Evolutionary conservation across 1,140 invertebrate genomes (phyloP), one percentile per base, ranked within the genome.

Genomic region (Parapsyche elsis): DNA sequence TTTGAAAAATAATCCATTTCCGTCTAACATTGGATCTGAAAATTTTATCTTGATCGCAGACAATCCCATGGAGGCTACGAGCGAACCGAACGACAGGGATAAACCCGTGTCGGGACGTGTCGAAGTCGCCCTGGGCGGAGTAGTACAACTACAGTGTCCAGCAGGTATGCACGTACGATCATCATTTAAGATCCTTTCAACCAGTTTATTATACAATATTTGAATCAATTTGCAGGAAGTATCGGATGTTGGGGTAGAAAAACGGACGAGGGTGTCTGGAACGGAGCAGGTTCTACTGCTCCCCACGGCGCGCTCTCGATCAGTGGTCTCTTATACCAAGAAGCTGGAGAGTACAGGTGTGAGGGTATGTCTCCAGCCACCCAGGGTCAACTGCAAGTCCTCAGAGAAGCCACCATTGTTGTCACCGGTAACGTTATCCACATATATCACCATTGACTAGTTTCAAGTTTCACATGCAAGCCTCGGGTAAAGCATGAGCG

Each of bases 141-240:
- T 93, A 16, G 93, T 95, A 9, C 93, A 93, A 64, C 88, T 95
- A 12, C 92, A 94, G 84, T 95, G 94, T 88, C 93, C 93, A 67
- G 92, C 90, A 84, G 91, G 91, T 88, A 88, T 87, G 78, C 83
- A 80, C 16, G n/a, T 21, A 45, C n/a, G n/a, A n/a, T n/a, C n/a
- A 70, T 26, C 21, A 67, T 67, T 1, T 23, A 1, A 12, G 5
- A 67, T 26, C 61, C 61, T 12, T 21, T 21, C 1, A 7, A 16
- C 10, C 21, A 21, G 7, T 67, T 5, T 67, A 5, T 16, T 19
- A 67, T 16, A 19, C 24, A 67, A 23, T 5, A 16, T 61, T 67
- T 67, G 10, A 12, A 4, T 21, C 21, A 9, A 21, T 67, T 67
- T 67, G n/a, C 77, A 83, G 81, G 81, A 7, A 83, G 81, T 26